Base-by-base conservation (phyloP, 2,113 vertebrate genomes). In the Psettodes erumei region DNA sequence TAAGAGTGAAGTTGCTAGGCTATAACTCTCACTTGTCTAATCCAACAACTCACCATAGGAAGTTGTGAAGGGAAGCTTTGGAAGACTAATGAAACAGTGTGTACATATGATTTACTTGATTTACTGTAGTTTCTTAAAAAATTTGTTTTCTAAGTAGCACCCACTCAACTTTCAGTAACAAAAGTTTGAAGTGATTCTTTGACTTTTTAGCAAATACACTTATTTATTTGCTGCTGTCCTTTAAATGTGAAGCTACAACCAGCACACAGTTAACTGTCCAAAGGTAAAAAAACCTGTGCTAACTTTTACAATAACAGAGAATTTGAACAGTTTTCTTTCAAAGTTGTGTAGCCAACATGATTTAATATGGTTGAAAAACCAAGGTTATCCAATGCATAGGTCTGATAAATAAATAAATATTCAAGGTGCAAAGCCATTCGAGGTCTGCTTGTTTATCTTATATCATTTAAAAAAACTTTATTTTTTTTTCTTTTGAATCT, bases 1-100 rank as follows among this genome's bases (percentile, higher is more conserved):
- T 16, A 61, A 8, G 27, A 62, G 32, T 67, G 67, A 66, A 75
- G n/a, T 11, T 8, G 60, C 68, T 37, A 21, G 21, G 53, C 23
- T 55, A 32, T 58, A 55, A 62, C 47, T 60, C 27, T 60, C 55
- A 25, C 21, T 47, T 0, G 0, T 56, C 38, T 28, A 19, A 67
- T 71, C 5, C 35, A 38, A 23, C 19, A 25, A 37, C 8, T 56
- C 43, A 21, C 21, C 64, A 53, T 21, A 12, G 45, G 54, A 38
- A 19, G 27, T 25, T 0, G 5, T 40, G 11, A 5, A 16, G 38
- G 18, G 23, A 25, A 23, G 21, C 10, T 4, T 10, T 33, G 38
- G 23, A 7, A 16, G 62, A 59, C 38, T 56, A 71, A 58, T 64
- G 0, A 68, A 70, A 48, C 23, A 1, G 62, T 28, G 13, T 33